Percentiles rank a stretch among this genome's conserved stretches.
Conservation (phyloP, 2,888 invertebrate genomes). For the Eilema griseolum region DNA sequence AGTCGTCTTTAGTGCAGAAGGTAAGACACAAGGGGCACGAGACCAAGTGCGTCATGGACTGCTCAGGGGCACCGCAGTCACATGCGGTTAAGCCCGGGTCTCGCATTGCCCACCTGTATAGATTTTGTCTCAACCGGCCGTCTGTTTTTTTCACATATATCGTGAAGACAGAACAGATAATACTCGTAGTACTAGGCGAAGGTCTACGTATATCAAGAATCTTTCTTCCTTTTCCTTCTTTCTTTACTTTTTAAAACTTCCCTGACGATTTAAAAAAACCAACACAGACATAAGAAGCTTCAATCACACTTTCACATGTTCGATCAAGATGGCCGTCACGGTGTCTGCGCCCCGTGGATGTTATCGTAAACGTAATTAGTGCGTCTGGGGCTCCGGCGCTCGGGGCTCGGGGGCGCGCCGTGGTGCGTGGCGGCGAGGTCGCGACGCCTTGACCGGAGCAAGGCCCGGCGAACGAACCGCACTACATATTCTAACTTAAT, state of each 20-base stretch:
- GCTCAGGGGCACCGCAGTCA: too few relatives aligned
- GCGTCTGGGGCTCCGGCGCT: slow-evolving; percentile 59
- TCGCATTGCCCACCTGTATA: too few relatives aligned
- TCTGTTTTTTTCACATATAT: too few relatives aligned
- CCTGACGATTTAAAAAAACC: slow-evolving; percentile 9
- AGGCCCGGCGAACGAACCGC: slow-evolving; percentile 11
- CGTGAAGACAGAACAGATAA: too few relatives aligned
- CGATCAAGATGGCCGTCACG: slow-evolving; percentile 68
- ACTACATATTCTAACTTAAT: slow-evolving; percentile 3
- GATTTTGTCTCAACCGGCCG: too few relatives aligned
- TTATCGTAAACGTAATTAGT: slow-evolving; percentile 66
- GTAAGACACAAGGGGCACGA: too few relatives aligned
- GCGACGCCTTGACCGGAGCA: slow-evolving; percentile 36
- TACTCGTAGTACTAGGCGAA: too few relatives aligned
- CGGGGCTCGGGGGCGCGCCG: slow-evolving; percentile 39
- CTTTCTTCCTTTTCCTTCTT: neutral
- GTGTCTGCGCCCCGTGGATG: slow-evolving; percentile 53
- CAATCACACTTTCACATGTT: slow-evolving; percentile 59
- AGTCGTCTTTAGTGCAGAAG: too few relatives aligned
- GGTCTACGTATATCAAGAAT: too few relatives aligned
- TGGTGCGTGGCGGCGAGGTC: slow-evolving; percentile 64
- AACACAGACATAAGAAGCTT: slow-evolving; percentile 35
- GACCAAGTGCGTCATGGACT: too few relatives aligned
- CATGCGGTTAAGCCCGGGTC: too few relatives aligned
- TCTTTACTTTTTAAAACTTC: neutral